A percentile compares a stretch with the other conserved stretches of the same genome.
phyloP scores from a whole-genome alignment of 1,140 invertebrate species.

The Solenopsis invicta region DNA sequence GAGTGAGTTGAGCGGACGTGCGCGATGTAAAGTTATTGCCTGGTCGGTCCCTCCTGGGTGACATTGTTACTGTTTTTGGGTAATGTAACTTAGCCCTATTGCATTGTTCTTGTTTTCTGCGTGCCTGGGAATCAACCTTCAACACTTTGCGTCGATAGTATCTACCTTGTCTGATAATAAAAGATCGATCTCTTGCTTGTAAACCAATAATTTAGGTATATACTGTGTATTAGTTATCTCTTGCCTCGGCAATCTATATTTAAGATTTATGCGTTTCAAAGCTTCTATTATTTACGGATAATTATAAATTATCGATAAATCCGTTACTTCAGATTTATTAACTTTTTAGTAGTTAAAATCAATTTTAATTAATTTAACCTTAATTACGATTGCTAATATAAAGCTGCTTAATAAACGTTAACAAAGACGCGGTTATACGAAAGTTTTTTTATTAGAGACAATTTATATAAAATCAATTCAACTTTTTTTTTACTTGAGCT shows the following conservation, averaged over 20 bases:
- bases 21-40: constrained; percentile 62
- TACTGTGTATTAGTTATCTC: neutral
- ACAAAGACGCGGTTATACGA: neutral
- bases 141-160: neutral
- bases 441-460: neutral
- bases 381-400: constrained; percentile 9
- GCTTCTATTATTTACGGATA: constrained; percentile 18
- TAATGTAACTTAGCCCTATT: constrained; percentile 15
- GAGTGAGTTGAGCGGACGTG: constrained; percentile 44
- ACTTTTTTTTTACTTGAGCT: neutral
- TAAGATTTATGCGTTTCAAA: constrained; percentile 8
- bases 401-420: neutral
- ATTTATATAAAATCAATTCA: constrained; percentile 2
- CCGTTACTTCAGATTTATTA: neutral
- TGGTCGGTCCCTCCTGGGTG: neutral
- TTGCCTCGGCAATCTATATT: neutral
- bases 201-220: neutral
- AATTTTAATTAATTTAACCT: neutral
- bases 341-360: neutral
- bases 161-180: neutral
- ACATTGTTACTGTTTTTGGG: constrained; percentile 46
- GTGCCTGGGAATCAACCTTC: neutral
- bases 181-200: neutral
- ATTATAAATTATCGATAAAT: constrained; percentile 9
- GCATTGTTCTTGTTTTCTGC: neutral